These are phyloP conservation scores for Pelagia noctiluca DNA, from an alignment of 30 jellyfish, hydroid and myxozoan genomes.

Conservation along the genomic window DNA sequence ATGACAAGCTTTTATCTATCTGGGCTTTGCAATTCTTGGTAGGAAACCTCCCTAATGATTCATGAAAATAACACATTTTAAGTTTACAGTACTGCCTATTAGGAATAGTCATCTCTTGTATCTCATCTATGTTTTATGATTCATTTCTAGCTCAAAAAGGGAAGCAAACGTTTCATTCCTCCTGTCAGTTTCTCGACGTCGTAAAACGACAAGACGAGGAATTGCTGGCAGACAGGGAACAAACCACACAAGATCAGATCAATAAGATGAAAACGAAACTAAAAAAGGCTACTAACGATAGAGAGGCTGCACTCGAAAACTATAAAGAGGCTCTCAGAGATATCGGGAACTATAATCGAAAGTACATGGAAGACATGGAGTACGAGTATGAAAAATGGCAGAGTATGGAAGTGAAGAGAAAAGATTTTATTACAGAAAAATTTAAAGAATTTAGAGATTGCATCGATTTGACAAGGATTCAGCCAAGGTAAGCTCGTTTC, in stretches of 20 bases:
- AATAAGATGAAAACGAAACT: conserved; percentile 52
- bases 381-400: conserved; percentile 83
- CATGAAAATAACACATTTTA: no score
- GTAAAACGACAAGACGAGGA: conserved; percentile 58
- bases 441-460: conserved; percentile 57
- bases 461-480: conserved; percentile 63
- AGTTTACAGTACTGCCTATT: no score
- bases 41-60: no score
- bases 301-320: conserved; percentile 45
- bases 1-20: no score
- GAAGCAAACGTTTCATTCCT: conserved; percentile 73
- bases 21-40: no score
- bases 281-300: conserved; percentile 73
- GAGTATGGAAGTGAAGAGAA: conserved; percentile 60
- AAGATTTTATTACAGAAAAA: conserved; percentile 64
- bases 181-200: conserved; percentile 54
- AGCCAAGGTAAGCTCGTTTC: conserved; percentile 55
- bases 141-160: conserved; percentile 69
- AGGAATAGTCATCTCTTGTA: no score
- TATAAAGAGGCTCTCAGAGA: conserved; percentile 84
- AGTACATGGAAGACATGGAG: conserved; percentile 84
- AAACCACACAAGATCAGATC: conserved; percentile 71
- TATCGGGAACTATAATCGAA: conserved; percentile 72
- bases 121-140: not conserved
- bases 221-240: conserved; percentile 30